Conservation (phyloP, 2,113 vertebrate species). For the Nerophis lumbriciformis region DNA sequence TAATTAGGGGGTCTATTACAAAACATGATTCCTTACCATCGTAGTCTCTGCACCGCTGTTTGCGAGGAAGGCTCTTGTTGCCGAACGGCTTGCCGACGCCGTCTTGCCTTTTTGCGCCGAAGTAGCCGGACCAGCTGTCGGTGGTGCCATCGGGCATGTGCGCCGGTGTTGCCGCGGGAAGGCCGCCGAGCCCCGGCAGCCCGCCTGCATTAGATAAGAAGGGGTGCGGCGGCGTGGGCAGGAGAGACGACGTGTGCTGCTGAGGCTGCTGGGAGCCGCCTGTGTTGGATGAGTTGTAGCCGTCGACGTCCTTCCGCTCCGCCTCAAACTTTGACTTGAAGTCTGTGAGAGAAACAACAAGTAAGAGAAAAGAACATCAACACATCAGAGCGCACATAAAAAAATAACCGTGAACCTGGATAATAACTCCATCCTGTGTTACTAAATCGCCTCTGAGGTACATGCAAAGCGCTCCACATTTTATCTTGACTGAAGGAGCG, state of each 20-base stretch:
- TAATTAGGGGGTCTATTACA: too few relatives aligned
- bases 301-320: conserved; percentile 80
- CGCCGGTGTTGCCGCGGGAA: conserved; percentile 80
- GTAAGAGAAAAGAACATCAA: conserved; percentile 3
- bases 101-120: conserved; percentile 79
- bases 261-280: conserved; percentile 56
- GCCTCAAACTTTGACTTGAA: conserved; percentile 76
- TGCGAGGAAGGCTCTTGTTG: conserved; percentile 77
- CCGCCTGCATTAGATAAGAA: conserved; percentile 66
- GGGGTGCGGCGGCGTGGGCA: conserved; percentile 70
- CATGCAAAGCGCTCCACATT: conserved; percentile 57
- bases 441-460: conserved; percentile 28
- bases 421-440: conserved; percentile 30
- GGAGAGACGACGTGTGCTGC: conserved; percentile 48
- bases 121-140: conserved; percentile 94
- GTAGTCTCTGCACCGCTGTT: conserved; percentile 94
- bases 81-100: conserved; percentile 75
- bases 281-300: conserved; percentile 74
- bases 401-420: conserved; percentile 34
- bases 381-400: not conserved
- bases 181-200: conserved; percentile 74
- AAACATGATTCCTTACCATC: conserved; percentile 78
- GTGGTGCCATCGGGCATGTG: conserved; percentile 93
- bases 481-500: conserved; percentile 10
- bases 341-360: conserved; percentile 42